Evolutionary conservation across 2,113 vertebrate species (phyloP), one percentile per base, ranked within the genome.

Genomic region (Semicossyphus pulcher): DNA sequence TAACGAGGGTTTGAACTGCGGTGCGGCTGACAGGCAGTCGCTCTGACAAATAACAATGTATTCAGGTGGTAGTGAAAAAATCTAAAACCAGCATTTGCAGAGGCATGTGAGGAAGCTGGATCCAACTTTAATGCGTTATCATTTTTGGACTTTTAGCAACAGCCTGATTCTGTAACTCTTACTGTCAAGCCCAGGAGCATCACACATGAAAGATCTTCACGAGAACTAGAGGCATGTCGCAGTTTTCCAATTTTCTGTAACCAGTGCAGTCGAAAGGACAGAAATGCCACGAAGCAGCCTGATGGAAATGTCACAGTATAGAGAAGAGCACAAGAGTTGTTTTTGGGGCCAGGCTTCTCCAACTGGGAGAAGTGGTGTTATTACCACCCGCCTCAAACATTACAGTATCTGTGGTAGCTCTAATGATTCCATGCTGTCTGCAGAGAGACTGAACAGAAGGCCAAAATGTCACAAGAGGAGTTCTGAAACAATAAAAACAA

Each of bases 281-380:
- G 59, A 80, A 81, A 74, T 64, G 80, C 73, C 72, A 85, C 56
- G 56, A 28, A 41, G 72, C 60, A 47, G 78, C 68, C 68, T 65
- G 66, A 84, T 78, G 83, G 62, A 85, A 85, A 86, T 84, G 83
- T 87, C 81, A 89, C 58, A 79, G 80, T 9, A 31, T 31, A 75
- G 45, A 62, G 68, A 84, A 53, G 61, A 58, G 45, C 16, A 23
- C 16, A 70, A 57, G 52, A 60, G 67, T 58, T 76, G 59, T 80
- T 90, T n/a, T 68, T 56, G 34, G 65, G 49, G 65, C 53, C 53
- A 57, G 47, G 31, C 11, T 53, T 32, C 73, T 72, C 57, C n/a
- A 12, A 44, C 59, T 44, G 60, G 54, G 60, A 20, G 21, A 15
- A 21, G 32, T 20, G 56, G 23, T 54, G 61, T 66, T 76, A 78